These are phyloP conservation scores for Falco peregrinus DNA, from an alignment of 2,797 vertebrate genomes.

Conservation along the genomic window DNA sequence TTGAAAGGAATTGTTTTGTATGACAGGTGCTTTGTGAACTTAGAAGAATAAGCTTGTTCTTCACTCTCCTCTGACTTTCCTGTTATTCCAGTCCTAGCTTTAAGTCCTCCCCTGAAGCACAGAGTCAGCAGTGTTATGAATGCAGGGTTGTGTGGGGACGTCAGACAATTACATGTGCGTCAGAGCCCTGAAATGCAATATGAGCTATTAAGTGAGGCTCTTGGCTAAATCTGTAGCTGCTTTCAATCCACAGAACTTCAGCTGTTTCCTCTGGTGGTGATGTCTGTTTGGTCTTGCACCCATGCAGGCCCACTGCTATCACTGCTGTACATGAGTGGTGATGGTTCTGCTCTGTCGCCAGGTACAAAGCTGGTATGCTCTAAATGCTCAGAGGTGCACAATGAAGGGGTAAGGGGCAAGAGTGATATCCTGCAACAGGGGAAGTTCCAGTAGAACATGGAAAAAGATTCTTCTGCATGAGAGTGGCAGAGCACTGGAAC, in stretches of 20 bases:
- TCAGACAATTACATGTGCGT: not conserved
- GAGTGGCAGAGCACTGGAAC: not conserved
- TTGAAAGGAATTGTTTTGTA: not conserved
- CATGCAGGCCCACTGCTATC: not conserved
- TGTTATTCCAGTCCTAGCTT: slow-evolving; percentile 24
- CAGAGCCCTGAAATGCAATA: not conserved
- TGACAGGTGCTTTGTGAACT: not conserved
- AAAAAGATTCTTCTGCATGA: not conserved
- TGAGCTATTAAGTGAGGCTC: not conserved
- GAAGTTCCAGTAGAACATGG: not conserved
- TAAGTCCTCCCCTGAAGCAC: not conserved
- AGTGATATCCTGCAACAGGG: not conserved
- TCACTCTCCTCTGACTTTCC: not conserved
- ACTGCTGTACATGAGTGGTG: not conserved
- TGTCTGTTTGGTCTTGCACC: not conserved
- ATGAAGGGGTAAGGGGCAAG: not conserved
- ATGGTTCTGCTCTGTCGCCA: not conserved
- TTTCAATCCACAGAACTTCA: not conserved
- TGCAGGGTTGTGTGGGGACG: not conserved
- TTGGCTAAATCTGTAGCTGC: not conserved
- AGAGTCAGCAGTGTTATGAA: not conserved
- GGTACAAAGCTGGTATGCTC: not conserved
- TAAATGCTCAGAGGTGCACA: not conserved
- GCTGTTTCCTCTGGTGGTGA: not conserved
- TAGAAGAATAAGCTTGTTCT: not conserved